Percentiles rank a stretch among this genome's conserved stretches.
Conservation (phyloP, 2,797 vertebrate species). For the Gymnoscopelus braueri region DNA sequence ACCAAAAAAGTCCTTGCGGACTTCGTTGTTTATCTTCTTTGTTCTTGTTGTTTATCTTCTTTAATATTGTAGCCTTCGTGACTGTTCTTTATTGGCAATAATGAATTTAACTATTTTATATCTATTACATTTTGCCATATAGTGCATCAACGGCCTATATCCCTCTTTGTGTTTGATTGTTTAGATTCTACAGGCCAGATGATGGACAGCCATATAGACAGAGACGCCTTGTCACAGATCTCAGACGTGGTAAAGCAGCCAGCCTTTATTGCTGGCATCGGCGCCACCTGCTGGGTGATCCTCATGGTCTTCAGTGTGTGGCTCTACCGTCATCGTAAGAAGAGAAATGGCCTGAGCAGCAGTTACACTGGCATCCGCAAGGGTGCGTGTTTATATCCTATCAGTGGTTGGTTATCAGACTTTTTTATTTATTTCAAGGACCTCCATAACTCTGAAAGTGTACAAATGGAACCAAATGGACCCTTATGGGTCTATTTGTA, state of each 20-base stretch:
- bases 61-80: too few species aligned
- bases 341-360: slow-evolving; percentile 91
- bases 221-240: slow-evolving; percentile 90
- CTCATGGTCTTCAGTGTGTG: slow-evolving; percentile 99
- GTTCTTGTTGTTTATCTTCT: too few species aligned
- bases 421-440: neutral
- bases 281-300: slow-evolving; percentile 95
- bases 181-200: slow-evolving; percentile 80
- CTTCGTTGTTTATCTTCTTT: too few species aligned
- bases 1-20: too few species aligned
- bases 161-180: neutral
- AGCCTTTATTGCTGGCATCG: slow-evolving; percentile 96
- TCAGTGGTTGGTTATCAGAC: neutral
- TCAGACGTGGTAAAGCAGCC: slow-evolving; percentile 96
- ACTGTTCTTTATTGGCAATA: too few species aligned
- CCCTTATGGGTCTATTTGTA: too few species aligned
- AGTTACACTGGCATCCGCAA: slow-evolving; percentile 97
- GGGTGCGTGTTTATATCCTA: slow-evolving; percentile 78
- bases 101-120: neutral
- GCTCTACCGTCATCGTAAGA: slow-evolving; percentile 97
- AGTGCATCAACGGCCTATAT: neutral
- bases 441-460: too few species aligned
- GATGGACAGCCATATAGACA: slow-evolving; percentile 68
- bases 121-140: neutral
- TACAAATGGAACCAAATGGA: too few species aligned